These are phyloP conservation scores for Samia ricini DNA, from an alignment of 1,140 invertebrate genomes.

Conservation along the genomic window DNA sequence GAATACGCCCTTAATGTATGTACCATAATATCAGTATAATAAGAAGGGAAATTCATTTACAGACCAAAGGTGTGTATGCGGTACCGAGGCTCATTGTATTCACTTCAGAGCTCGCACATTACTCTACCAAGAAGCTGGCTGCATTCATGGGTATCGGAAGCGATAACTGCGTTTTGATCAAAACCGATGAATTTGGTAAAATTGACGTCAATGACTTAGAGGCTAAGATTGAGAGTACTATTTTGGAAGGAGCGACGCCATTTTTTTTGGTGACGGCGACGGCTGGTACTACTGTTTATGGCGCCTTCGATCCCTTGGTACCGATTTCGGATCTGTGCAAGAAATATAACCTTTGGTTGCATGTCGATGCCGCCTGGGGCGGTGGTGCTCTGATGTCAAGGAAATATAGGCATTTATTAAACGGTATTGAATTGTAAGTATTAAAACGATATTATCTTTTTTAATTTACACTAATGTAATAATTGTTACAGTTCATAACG, in stretches of 20 bases:
- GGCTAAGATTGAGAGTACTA: constrained; percentile 81
- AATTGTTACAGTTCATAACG: no score
- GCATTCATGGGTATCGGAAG: constrained; percentile 88
- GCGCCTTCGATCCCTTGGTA: constrained; percentile 93
- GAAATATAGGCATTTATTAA: constrained; percentile 87
- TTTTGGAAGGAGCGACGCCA: constrained; percentile 84
- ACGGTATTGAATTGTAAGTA: constrained; percentile 86
- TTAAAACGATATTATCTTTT: no score
- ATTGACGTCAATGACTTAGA: constrained; percentile 88
- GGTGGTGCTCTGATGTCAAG: constrained; percentile 92
- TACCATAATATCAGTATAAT: neutral
- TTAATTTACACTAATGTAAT: no score
- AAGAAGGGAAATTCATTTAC: constrained; percentile 41
- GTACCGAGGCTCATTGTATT: constrained; percentile 85
- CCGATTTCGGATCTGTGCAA: constrained; percentile 89
- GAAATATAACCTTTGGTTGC: constrained; percentile 93
- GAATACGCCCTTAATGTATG: no score
- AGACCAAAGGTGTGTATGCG: constrained; percentile 84
- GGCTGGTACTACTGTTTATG: constrained; percentile 89
- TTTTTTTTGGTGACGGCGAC: constrained; percentile 93
- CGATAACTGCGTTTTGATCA: constrained; percentile 86
- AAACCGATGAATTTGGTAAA: constrained; percentile 85
- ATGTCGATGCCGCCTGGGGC: constrained; percentile 97
- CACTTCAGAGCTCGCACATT: constrained; percentile 95
- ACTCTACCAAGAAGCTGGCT: constrained; percentile 93